Evolutionary conservation across 2,888 invertebrate species (phyloP).

Genomic region (Chrysomela aeneicollis): DNA sequence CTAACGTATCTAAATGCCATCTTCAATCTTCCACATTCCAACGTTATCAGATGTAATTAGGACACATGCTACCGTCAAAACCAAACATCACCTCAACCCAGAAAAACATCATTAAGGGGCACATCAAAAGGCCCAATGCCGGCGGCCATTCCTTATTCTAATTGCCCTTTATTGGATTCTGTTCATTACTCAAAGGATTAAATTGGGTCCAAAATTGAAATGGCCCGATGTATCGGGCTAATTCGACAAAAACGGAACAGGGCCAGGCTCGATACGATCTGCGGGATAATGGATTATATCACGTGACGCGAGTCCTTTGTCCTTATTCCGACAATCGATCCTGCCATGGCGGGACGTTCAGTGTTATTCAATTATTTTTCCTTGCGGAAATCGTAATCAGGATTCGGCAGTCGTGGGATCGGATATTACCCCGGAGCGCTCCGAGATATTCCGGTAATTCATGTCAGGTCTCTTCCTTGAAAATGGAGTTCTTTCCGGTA

Average conservation of each 20-base stretch:
- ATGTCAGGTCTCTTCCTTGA: neutral
- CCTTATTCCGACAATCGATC: slow-evolving; percentile 20
- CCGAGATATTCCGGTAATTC: neutral
- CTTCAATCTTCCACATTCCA: neutral
- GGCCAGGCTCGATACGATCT: slow-evolving; percentile 24
- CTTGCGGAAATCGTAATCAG: slow-evolving; percentile 9
- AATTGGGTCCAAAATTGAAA: slow-evolving; percentile 27
- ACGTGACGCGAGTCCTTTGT: slow-evolving; percentile 23
- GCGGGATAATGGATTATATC: slow-evolving; percentile 29
- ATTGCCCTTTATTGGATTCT: slow-evolving; percentile 29
- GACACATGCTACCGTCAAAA: neutral
- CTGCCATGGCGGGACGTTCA: slow-evolving; percentile 8
- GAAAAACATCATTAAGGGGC: slow-evolving; percentile 21
- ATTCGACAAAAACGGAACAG: slow-evolving; percentile 23
- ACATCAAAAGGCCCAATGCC: slow-evolving; percentile 23
- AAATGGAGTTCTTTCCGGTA: too few species aligned
- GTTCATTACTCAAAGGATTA: slow-evolving; percentile 30
- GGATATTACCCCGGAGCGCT: neutral
- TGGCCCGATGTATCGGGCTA: slow-evolving; percentile 19
- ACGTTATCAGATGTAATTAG: neutral
- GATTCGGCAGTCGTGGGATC: neutral
- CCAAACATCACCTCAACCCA: neutral
- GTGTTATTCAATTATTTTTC: slow-evolving; percentile 28
- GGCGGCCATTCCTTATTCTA: slow-evolving; percentile 19
- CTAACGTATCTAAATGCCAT: neutral